phyloP scores from a whole-genome alignment of 2,113 vertebrate species.

The Microcebus murinus region DNA sequence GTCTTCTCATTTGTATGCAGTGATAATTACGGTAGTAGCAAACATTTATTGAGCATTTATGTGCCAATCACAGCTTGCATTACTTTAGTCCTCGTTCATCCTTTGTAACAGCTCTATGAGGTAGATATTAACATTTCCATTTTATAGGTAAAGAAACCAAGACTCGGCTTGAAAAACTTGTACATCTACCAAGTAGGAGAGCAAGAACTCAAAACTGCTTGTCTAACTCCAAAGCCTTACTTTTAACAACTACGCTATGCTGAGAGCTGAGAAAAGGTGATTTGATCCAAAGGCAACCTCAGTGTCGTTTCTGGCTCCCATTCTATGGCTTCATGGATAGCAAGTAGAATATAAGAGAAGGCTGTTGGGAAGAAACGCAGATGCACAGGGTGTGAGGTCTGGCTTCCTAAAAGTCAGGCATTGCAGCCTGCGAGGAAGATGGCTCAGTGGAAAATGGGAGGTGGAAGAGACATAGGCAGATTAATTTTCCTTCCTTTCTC shows the following conservation, averaged over 20 bases:
- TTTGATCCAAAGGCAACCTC: background rate
- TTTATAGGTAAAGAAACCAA: slow-evolving; percentile 37
- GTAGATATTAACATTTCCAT: slow-evolving; percentile 23
- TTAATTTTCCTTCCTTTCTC: background rate
- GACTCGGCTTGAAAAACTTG: background rate
- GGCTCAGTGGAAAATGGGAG: background rate
- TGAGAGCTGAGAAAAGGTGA: background rate
- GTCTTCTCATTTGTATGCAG: slow-evolving; percentile 35
- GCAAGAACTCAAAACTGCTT: background rate
- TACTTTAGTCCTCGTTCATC: slow-evolving; percentile 49
- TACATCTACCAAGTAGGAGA: background rate
- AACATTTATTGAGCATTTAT: slow-evolving; percentile 68
- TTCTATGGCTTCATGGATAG: background rate
- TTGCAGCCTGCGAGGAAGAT: background rate
- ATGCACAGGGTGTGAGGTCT: background rate
- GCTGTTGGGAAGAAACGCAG: background rate
- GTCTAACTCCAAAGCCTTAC: background rate
- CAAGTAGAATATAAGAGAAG: background rate
- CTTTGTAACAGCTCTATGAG: background rate
- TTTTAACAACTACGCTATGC: background rate
- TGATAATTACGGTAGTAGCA: slow-evolving; percentile 22
- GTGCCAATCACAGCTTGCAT: slow-evolving; percentile 65
- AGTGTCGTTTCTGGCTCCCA: background rate
- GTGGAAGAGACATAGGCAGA: accelerated
- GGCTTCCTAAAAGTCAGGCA: background rate